Evolutionary conservation across 2,888 invertebrate genomes (phyloP).

Genomic region (Celastrina argiolus): DNA sequence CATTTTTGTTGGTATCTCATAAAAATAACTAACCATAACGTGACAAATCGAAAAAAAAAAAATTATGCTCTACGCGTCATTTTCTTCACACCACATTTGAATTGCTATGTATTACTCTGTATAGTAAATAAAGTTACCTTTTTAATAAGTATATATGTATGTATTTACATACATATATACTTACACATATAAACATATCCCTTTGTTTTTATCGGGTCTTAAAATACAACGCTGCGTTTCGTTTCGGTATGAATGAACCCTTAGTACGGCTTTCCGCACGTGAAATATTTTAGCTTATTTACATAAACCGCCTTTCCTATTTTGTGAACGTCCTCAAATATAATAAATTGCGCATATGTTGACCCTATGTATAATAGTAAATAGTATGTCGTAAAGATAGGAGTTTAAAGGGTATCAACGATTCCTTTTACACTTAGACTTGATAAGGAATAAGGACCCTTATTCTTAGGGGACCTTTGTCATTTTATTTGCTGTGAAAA

Average conservation of each 20-base stretch:
- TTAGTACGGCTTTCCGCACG: conserved; percentile 29
- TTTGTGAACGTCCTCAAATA: conserved; percentile 14
- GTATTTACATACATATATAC: too few species aligned
- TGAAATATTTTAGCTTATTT: conserved; percentile 29
- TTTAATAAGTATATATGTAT: too few species aligned
- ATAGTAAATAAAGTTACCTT: too few species aligned
- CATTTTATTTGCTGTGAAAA: neutral
- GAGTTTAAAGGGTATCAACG: conserved; percentile 7
- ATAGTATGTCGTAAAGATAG: conserved; percentile 13
- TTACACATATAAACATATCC: too few species aligned
- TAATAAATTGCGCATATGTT: conserved; percentile 13
- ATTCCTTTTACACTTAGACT: conserved; percentile 10
- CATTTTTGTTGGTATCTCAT: too few species aligned
- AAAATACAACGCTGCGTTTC: too few species aligned
- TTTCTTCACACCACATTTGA: too few species aligned
- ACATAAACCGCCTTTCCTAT: conserved; percentile 25
- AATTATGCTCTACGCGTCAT: too few species aligned
- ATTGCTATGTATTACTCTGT: too few species aligned
- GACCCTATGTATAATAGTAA: conserved; percentile 11
- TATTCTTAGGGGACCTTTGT: neutral
- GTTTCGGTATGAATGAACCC: neutral
- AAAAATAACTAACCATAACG: too few species aligned
- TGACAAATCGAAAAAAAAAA: too few species aligned
- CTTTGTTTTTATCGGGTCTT: too few species aligned
- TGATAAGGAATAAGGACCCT: neutral